phyloP scores from a whole-genome alignment of 1,140 invertebrate genomes.

The Subanguina moxae region DNA sequence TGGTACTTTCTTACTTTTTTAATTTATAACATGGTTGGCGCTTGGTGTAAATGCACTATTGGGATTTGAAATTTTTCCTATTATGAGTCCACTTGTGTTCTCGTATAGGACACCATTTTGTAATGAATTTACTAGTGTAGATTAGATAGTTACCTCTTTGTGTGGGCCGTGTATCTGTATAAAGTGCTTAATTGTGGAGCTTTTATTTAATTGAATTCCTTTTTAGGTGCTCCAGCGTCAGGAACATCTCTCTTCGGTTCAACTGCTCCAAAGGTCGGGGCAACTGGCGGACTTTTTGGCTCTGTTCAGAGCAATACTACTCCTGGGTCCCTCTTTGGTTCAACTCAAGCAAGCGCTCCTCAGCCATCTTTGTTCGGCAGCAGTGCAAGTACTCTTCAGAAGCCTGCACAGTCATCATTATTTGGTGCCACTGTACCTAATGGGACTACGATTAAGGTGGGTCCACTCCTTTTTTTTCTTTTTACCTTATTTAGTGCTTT shows the following conservation, averaged over 20 bases:
- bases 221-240: not conserved
- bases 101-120: too few species aligned
- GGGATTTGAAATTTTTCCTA: too few species aligned
- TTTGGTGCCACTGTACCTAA: not conserved
- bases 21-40: too few species aligned
- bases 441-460: not conserved
- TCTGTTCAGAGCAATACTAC: not conserved
- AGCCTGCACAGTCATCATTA: not conserved
- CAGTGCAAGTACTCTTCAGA: not conserved
- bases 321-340: slow-evolving; percentile 9
- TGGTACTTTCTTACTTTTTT: too few species aligned
- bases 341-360: slow-evolving; percentile 3
- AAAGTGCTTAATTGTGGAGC: too few species aligned
- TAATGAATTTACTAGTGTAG: too few species aligned
- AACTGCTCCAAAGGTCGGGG: not conserved
- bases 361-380: slow-evolving; percentile 5
- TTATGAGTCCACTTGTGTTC: too few species aligned
- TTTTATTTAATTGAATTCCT: too few species aligned
- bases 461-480: too few species aligned
- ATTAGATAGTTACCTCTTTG: too few species aligned
- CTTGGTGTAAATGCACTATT: too few species aligned
- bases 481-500: not conserved
- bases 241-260: not conserved
- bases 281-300: slow-evolving; percentile 11
- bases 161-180: too few species aligned